Percentiles rank a stretch among this genome's conserved stretches.
Evolutionary conservation across 2,888 invertebrate genomes (phyloP).

Genomic region (Coelogynopora nodosa): DNA sequence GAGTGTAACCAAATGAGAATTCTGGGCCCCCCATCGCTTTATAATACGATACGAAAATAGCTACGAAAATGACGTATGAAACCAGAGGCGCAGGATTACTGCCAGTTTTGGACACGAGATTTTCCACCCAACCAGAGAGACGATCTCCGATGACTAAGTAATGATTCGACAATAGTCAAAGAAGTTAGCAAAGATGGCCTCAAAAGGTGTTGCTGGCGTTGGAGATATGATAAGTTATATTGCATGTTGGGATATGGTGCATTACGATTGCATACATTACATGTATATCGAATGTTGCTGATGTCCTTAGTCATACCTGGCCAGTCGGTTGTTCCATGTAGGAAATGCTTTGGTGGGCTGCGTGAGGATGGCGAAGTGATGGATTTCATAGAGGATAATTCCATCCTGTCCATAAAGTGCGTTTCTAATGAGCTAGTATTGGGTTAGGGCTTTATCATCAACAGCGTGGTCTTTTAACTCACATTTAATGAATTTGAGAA

Average conservation of each 20-base stretch:
- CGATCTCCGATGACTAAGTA: not conserved
- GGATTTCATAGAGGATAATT: too few species aligned
- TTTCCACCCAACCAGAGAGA: not conserved
- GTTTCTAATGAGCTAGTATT: too few species aligned
- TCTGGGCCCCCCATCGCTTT: not conserved
- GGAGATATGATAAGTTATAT: not conserved
- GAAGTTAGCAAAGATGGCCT: constrained; percentile 7
- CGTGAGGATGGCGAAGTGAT: too few species aligned
- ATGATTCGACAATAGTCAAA: not conserved
- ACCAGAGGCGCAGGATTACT: not conserved
- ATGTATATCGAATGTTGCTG: not conserved
- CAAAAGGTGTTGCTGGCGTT: constrained; percentile 1
- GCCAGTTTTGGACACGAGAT: not conserved
- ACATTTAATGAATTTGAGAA: too few species aligned
- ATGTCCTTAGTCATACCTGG: too few species aligned
- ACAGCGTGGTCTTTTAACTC: too few species aligned
- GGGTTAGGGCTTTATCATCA: too few species aligned
- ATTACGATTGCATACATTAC: not conserved
- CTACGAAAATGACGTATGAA: not conserved
- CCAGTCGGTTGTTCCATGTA: too few species aligned
- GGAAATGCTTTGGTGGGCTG: too few species aligned
- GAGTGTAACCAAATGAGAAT: too few species aligned
- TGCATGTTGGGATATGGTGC: not conserved
- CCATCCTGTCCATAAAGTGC: too few species aligned
- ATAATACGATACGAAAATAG: not conserved